phyloP scores from a whole-genome alignment of 1,140 invertebrate genomes.

The Drosophila asahinai region DNA sequence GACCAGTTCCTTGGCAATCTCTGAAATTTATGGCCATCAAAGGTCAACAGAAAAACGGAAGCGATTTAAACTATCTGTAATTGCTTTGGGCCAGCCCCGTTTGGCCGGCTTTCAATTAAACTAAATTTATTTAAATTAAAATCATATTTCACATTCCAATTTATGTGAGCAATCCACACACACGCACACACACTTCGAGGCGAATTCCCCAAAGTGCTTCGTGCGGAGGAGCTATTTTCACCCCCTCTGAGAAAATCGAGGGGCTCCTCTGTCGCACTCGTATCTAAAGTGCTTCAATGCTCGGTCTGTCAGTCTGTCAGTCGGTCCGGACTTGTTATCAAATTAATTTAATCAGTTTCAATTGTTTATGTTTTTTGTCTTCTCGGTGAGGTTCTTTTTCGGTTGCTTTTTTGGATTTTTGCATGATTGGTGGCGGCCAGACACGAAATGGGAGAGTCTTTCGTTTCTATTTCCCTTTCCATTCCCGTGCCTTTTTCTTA shows the following conservation, averaged over 20 bases:
- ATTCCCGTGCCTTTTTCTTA: not conserved
- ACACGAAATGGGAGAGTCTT: conserved; percentile 64
- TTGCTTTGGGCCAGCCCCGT: conserved; percentile 36
- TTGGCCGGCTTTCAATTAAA: conserved; percentile 44
- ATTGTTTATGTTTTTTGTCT: conserved; percentile 70
- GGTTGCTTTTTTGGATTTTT: conserved; percentile 50
- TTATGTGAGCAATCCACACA: conserved; percentile 27
- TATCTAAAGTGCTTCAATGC: conserved; percentile 70
- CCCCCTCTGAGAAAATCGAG: conserved; percentile 39
- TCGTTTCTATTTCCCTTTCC: not conserved
- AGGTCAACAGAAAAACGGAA: conserved; percentile 18
- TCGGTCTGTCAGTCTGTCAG: conserved; percentile 21
- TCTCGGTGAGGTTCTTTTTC: conserved; percentile 14
- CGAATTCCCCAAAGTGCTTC: conserved; percentile 34
- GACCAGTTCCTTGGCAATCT: conserved; percentile 13
- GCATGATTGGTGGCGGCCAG: conserved; percentile 72
- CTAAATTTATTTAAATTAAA: conserved; percentile 64
- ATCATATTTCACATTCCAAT: conserved; percentile 69
- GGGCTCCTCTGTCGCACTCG: conserved; percentile 25
- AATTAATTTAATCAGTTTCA: conserved; percentile 82
- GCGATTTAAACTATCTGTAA: conserved; percentile 48
- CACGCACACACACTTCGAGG: conserved; percentile 7
- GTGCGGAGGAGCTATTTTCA: conserved; percentile 15
- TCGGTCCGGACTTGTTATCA: conserved; percentile 64
- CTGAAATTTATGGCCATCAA: conserved; percentile 28